phyloP scores from a whole-genome alignment of 2,797 vertebrate species.

The Holocentrus rufus region DNA sequence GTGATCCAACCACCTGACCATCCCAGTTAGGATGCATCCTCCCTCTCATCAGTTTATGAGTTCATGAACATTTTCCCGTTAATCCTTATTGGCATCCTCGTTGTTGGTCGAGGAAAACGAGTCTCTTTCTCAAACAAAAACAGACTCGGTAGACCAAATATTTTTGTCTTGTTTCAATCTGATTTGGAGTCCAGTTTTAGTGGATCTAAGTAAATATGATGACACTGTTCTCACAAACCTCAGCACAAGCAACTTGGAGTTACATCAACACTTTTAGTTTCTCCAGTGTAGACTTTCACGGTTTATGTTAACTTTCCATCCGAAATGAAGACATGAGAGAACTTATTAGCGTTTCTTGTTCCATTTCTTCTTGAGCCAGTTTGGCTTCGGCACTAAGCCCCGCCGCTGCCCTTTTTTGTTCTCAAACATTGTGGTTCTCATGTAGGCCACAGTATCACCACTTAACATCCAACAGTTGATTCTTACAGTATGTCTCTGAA shows the following conservation, averaged over 20 bases:
- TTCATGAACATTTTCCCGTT: slow-evolving; percentile 23
- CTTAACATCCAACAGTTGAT: slow-evolving; percentile 17
- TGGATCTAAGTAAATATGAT: slow-evolving; percentile 37
- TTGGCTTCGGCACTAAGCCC: background rate
- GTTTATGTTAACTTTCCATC: slow-evolving; percentile 48
- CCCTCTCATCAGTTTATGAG: slow-evolving; percentile 39
- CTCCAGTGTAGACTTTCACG: slow-evolving; percentile 30
- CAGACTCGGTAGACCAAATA: slow-evolving; percentile 55
- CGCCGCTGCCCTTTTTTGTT: background rate
- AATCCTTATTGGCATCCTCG: slow-evolving; percentile 31
- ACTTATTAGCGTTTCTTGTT: slow-evolving; percentile 37
- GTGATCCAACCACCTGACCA: slow-evolving; percentile 44
- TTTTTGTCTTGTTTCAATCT: slow-evolving; percentile 39
- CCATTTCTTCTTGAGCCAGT: slow-evolving; percentile 39
- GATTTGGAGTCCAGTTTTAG: slow-evolving; percentile 42
- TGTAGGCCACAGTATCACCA: slow-evolving; percentile 13
- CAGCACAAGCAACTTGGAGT: background rate
- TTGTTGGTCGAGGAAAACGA: slow-evolving; percentile 33
- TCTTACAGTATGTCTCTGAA: slow-evolving; percentile 4
- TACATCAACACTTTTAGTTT: slow-evolving; percentile 6
- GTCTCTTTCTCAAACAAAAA: slow-evolving; percentile 40
- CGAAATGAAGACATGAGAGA: slow-evolving; percentile 5
- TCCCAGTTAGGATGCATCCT: slow-evolving; percentile 47
- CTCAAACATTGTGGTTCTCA: background rate
- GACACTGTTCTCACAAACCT: slow-evolving; percentile 22